Conservation (phyloP, 92 coral and sea anemone species). For the Blastomussa wellsi region DNA sequence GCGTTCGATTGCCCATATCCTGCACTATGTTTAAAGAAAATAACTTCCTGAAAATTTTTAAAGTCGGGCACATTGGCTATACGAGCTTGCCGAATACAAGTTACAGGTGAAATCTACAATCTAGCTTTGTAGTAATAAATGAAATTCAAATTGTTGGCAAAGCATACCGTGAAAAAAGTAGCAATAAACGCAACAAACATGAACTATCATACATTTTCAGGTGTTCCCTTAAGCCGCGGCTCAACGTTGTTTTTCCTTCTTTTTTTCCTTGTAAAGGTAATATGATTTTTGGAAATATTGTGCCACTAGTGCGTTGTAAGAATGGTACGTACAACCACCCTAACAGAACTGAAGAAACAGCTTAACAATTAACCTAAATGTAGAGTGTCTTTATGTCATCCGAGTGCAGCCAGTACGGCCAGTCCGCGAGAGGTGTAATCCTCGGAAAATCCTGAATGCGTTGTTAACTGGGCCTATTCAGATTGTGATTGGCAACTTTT, state of each 20-base stretch:
- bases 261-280: neutral
- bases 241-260: neutral
- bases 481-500: neutral
- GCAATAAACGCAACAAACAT: neutral
- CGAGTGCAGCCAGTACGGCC: too few relatives aligned
- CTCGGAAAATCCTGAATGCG: neutral
- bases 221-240: conserved; percentile 1
- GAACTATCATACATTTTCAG: neutral
- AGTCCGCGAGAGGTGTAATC: neutral
- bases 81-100: neutral
- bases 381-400: too few relatives aligned
- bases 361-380: too few relatives aligned
- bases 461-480: neutral
- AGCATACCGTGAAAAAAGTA: neutral
- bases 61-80: neutral
- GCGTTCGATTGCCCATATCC: neutral
- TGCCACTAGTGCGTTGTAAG: neutral
- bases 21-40: neutral
- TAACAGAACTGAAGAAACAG: too few relatives aligned
- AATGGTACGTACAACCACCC: neutral
- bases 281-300: neutral
- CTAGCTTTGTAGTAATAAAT: neutral
- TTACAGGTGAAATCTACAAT: neutral
- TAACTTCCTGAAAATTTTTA: neutral
- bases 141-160: conserved; percentile 2